Conservation (phyloP, 2,888 invertebrate genomes). For the Hyppa rectilinea region DNA sequence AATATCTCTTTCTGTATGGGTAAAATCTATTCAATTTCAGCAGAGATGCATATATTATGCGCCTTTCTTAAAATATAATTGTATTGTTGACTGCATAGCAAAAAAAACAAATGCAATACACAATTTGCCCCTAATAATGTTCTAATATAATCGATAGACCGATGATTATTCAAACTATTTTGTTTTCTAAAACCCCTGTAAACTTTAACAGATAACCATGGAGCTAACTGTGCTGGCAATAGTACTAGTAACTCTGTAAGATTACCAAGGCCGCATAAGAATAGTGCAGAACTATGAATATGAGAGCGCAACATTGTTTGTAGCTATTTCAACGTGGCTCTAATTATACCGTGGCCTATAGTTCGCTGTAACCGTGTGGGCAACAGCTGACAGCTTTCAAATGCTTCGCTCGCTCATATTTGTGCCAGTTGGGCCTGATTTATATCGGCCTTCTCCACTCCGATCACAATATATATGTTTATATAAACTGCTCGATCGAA, state of each 20-base stretch:
- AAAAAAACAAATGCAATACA: background rate
- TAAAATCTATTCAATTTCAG: background rate
- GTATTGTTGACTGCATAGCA: slow-evolving; percentile 1
- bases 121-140: background rate
- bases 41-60: background rate
- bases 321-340: slow-evolving; percentile 76
- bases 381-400: slow-evolving; percentile 76
- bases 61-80: background rate
- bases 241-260: slow-evolving; percentile 75
- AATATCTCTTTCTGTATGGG: background rate
- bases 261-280: slow-evolving; percentile 82
- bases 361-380: slow-evolving; percentile 71
- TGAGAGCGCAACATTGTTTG: slow-evolving; percentile 80
- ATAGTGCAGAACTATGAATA: slow-evolving; percentile 80
- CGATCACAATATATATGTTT: slow-evolving; percentile 41
- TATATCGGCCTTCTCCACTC: slow-evolving; percentile 59
- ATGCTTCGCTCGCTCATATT: slow-evolving; percentile 66
- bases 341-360: slow-evolving; percentile 79
- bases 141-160: background rate
- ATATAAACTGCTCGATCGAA: slow-evolving; percentile 38
- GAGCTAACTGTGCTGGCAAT: slow-evolving; percentile 62
- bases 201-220: slow-evolving; percentile 53
- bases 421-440: slow-evolving; percentile 62
- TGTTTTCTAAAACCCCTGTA: slow-evolving; percentile 37
- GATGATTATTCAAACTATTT: background rate